Evolutionary conservation across 2,888 invertebrate genomes (phyloP).

Genomic region (Ormia ochracea): DNA sequence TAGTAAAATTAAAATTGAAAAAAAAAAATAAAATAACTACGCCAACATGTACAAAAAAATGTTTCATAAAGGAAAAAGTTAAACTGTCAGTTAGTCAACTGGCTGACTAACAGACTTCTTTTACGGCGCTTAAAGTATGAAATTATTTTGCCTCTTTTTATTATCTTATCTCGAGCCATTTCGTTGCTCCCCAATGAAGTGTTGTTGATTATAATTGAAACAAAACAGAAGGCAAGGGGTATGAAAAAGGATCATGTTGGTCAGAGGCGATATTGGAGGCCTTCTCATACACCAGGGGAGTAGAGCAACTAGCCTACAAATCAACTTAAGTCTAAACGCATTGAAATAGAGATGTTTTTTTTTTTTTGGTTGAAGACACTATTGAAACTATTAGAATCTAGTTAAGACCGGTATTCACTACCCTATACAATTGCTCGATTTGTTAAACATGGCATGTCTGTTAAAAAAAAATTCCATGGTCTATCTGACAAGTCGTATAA

Average conservation of each 20-base stretch:
- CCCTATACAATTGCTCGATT: too few relatives aligned
- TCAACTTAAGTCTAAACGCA: neutral
- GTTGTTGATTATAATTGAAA: constrained; percentile 48
- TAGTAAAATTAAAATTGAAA: constrained; percentile 53
- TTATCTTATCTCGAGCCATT: constrained; percentile 3
- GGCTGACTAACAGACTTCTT: neutral
- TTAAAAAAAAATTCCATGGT: too few relatives aligned
- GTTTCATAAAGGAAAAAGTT: neutral
- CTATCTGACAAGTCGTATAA: too few relatives aligned
- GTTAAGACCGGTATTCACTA: too few relatives aligned
- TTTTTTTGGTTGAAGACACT: too few relatives aligned
- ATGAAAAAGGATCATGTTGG: neutral
- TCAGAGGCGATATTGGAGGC: neutral
- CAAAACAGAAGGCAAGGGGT: neutral
- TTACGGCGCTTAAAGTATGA: constrained; percentile 54
- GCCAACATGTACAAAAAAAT: constrained; percentile 21
- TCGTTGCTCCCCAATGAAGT: constrained; percentile 40
- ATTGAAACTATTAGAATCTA: too few relatives aligned
- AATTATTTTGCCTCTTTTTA: constrained; percentile 16
- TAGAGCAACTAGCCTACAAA: neutral
- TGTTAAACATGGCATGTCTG: too few relatives aligned
- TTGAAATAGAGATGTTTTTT: too few relatives aligned
- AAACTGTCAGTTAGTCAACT: neutral
- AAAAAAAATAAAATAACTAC: too few relatives aligned
- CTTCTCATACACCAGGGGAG: neutral